These are phyloP conservation scores for Lordiphosa collinella DNA, from an alignment of 1,140 invertebrate species.

Conservation along the genomic window DNA sequence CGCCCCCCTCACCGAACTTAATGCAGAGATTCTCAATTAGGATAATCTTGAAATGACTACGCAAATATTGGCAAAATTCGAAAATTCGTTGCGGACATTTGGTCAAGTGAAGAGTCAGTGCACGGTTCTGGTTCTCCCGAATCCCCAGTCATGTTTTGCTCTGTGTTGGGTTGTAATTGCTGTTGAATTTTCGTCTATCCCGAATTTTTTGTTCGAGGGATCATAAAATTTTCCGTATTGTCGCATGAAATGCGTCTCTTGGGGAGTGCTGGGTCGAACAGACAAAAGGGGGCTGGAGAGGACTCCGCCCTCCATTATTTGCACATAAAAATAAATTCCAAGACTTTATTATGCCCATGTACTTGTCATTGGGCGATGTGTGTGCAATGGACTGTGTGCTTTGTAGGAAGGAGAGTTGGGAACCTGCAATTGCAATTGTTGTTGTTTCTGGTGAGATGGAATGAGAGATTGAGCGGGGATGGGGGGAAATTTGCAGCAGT, in stretches of 20 bases:
- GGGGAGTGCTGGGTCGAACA: conserved; percentile 32
- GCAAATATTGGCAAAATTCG: conserved; percentile 77
- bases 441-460: conserved; percentile 14
- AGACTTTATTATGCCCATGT: conserved; percentile 77
- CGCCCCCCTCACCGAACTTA: conserved; percentile 4
- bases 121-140: conserved; percentile 6
- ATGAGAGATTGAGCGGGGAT: not conserved
- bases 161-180: conserved; percentile 28
- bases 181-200: conserved; percentile 27
- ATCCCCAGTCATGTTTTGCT: not conserved
- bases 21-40: conserved; percentile 75
- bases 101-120: conserved; percentile 28
- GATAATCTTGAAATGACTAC: conserved; percentile 78
- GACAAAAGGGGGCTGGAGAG: conserved; percentile 6
- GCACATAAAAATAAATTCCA: conserved; percentile 77
- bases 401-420: conserved; percentile 4
- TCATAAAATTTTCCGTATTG: conserved; percentile 55
- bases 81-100: conserved; percentile 61
- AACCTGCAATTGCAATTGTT: conserved; percentile 53
- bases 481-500: not conserved
- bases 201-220: conserved; percentile 32
- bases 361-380: conserved; percentile 60
- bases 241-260: conserved; percentile 65
- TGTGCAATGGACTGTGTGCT: conserved; percentile 69
- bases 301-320: conserved; percentile 64